Base-by-base conservation (phyloP, 2,113 vertebrate genomes). In the Anolis carolinensis region DNA sequence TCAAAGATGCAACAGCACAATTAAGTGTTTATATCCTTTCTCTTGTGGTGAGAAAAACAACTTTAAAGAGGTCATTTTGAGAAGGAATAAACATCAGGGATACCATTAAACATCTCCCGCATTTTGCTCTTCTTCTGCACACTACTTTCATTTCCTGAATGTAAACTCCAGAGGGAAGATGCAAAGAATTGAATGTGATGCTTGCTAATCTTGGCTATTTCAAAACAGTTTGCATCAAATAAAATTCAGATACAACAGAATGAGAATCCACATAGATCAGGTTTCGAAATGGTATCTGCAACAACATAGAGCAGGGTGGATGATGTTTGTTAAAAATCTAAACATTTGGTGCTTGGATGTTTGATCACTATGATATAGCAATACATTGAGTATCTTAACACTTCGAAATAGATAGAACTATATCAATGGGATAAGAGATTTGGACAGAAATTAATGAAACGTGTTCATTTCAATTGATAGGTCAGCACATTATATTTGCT, bases 401-500 rank as follows among this genome's bases (percentile, higher is more conserved):
- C 39, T 82, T 82, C 52, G 44, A 82, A 82, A 50, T n/a, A n/a
- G 50, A 81, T 32, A 70, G 44, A 70, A 81, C 30, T 50, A 30
- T 70, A 81, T n/a, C 65, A 9, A 30, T 81, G 65, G 5, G 18
- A 11, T 70, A 50, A 50, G 16, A 44, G 80, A 50, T 68, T 81
- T 68, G 63, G 65, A 52, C 65, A 50, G 39, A 39, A 68, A 81
- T 81, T 81, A 81, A 81, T 70, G 80, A 70, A 81, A 81, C 70
- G 34, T 71, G 80, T 30, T 82, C 44, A 13, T 52, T 82, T n/a
- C 80, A 70, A 32, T 71, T 30, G 52, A 82, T 70, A 82, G 67
- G 44, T 82, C 80, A 71, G 2, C 5, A 2, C 39, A 44, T 4
- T 44, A n/a, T 44, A 4, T 44, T 44, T 44, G 2, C 39, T 44